These are phyloP conservation scores for Procavia capensis DNA, from an alignment of 2,113 vertebrate species.

Conservation along the genomic window DNA sequence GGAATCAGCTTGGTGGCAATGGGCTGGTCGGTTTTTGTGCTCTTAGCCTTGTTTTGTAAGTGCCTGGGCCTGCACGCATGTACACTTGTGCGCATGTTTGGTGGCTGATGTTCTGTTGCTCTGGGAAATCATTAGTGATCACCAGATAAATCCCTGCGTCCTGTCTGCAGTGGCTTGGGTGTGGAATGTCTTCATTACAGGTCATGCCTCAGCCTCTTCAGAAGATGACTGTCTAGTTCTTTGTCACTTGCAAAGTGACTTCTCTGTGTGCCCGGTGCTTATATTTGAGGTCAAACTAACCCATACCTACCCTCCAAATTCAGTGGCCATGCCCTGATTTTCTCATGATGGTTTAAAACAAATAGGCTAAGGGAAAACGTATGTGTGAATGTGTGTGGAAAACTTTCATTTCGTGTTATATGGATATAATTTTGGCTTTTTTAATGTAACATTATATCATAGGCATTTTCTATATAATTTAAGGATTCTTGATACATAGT, in stretches of 20 bases:
- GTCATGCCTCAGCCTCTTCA: neutral
- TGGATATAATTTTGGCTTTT: conserved; percentile 47
- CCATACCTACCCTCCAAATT: neutral
- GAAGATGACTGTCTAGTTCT: neutral
- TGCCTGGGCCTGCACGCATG: neutral
- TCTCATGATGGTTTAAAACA: neutral
- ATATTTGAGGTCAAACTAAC: neutral
- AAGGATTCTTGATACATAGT: neutral
- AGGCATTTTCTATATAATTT: conserved; percentile 29
- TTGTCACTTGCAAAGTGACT: conserved; percentile 1
- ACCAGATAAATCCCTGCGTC: neutral
- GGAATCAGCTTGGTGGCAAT: too few species aligned
- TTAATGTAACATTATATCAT: neutral
- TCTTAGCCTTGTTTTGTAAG: too few species aligned
- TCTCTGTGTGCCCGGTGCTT: neutral
- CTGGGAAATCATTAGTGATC: neutral
- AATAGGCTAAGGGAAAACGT: conserved; percentile 26
- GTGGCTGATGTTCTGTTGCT: neutral
- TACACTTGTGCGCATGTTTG: neutral
- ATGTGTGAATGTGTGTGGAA: neutral
- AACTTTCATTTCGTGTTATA: conserved; percentile 9
- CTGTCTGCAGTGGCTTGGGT: neutral
- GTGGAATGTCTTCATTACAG: neutral
- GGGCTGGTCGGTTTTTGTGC: too few species aligned
- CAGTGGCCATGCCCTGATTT: neutral